Evolutionary conservation across 2,113 vertebrate genomes (phyloP).

Genomic region (Cinclus mexicanus): DNA sequence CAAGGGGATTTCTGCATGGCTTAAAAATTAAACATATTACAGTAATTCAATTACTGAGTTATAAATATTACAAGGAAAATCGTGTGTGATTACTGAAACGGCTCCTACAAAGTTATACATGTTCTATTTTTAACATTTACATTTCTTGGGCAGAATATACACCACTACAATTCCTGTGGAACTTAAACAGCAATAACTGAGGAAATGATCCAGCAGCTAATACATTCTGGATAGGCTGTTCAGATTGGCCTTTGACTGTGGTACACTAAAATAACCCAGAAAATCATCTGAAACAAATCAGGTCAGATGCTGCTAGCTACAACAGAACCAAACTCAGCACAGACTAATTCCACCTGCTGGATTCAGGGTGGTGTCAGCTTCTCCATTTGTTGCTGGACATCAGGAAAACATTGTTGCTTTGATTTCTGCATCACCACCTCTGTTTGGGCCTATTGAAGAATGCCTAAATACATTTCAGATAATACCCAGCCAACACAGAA

Average conservation of each 20-base stretch:
- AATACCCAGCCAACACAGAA: background rate
- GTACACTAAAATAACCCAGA: background rate
- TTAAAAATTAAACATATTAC: constrained; percentile 68
- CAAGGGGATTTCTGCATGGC: constrained; percentile 39
- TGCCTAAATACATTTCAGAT: background rate
- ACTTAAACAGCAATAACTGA: background rate
- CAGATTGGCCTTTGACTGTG: background rate
- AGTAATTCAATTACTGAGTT: constrained; percentile 68
- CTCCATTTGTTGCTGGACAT: background rate
- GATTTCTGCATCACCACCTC: background rate
- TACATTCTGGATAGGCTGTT: background rate
- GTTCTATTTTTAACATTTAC: constrained; percentile 1
- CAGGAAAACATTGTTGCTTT: background rate
- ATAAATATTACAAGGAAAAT: constrained; percentile 68
- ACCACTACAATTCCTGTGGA: background rate
- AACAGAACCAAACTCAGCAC: background rate
- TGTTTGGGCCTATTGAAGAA: background rate
- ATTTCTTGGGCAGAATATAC: background rate
- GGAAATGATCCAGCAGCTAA: background rate
- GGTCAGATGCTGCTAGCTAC: background rate
- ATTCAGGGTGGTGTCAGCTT: background rate
- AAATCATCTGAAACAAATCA: background rate
- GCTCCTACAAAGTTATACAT: background rate
- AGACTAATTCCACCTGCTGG: background rate
- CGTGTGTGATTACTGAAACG: background rate